These are phyloP conservation scores for Melanotus villosus DNA, from an alignment of 2,888 invertebrate genomes.

Conservation along the genomic window DNA sequence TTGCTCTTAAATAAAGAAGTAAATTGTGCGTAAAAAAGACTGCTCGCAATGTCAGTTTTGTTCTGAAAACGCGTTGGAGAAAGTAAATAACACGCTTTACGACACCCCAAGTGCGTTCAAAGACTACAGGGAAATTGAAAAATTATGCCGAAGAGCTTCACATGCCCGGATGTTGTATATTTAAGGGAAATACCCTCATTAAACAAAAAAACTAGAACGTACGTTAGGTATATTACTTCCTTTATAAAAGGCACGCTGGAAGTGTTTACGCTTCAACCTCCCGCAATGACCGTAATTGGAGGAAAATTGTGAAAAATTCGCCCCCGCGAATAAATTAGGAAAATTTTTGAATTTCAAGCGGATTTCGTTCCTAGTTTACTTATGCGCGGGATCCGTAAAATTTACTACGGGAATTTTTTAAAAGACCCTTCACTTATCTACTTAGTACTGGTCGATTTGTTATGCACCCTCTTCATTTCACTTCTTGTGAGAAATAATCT, in stretches of 20 bases:
- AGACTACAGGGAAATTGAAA: constrained; percentile 20
- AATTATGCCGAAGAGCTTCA: constrained; percentile 16
- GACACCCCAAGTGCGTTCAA: constrained; percentile 15
- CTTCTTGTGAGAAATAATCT: constrained; percentile 59
- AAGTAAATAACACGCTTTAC: constrained; percentile 24
- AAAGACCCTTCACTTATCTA: constrained; percentile 17
- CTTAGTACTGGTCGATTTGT: constrained; percentile 59
- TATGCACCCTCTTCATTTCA: constrained; percentile 59
- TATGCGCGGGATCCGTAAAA: too few relatives aligned
- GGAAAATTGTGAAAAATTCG: neutral
- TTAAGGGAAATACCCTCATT: constrained; percentile 16
- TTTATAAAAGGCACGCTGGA: neutral
- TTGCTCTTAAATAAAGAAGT: constrained; percentile 29
- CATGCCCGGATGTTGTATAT: constrained; percentile 10
- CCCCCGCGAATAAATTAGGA: too few relatives aligned
- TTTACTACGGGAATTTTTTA: neutral
- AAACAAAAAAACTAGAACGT: constrained; percentile 2
- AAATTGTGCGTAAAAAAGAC: constrained; percentile 30
- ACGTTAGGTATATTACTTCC: neutral
- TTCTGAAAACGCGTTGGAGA: constrained; percentile 20
- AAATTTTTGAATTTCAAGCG: too few relatives aligned
- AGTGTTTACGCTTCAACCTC: neutral
- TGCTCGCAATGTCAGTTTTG: constrained; percentile 17
- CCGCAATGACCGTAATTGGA: neutral
- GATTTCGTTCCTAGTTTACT: too few relatives aligned